phyloP scores from a whole-genome alignment of 1,140 invertebrate genomes.

The Wasmannia auropunctata region DNA sequence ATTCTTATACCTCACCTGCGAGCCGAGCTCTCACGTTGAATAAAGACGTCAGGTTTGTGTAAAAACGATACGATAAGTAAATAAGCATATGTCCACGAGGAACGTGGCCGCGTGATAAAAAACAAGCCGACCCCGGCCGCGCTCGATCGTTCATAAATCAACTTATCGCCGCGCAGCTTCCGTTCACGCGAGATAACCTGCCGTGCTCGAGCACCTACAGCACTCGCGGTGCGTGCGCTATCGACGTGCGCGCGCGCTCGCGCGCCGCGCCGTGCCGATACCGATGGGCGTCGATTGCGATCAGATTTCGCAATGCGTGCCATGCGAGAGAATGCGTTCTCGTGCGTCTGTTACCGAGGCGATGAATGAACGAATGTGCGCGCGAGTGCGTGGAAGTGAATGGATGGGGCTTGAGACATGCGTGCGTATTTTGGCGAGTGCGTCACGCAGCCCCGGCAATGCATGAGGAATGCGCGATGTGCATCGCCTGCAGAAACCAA shows the following conservation, averaged over 20 bases:
- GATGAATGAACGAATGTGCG: slow-evolving; percentile 33
- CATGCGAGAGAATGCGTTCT: neutral
- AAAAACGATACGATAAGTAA: slow-evolving; percentile 37
- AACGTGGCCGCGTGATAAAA: slow-evolving; percentile 13
- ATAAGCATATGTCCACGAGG: slow-evolving; percentile 19
- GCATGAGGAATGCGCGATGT: slow-evolving; percentile 46
- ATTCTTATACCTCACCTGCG: neutral
- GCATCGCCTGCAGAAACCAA: slow-evolving; percentile 46
- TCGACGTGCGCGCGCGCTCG: too few relatives aligned
- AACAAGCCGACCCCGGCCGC: neutral
- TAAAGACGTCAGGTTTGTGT: slow-evolving; percentile 18
- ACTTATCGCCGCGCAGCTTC: slow-evolving; percentile 44
- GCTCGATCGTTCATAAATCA: slow-evolving; percentile 42
- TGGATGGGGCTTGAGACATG: neutral
- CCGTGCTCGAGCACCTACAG: neutral
- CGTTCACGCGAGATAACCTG: neutral
- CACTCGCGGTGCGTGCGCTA: slow-evolving; percentile 8
- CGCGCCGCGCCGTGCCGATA: too few relatives aligned
- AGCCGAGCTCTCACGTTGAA: neutral
- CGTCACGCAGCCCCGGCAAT: slow-evolving; percentile 36
- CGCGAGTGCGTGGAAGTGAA: slow-evolving; percentile 25
- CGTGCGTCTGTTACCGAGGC: neutral
- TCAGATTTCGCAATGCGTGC: neutral
- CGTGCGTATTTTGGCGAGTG: slow-evolving; percentile 50
- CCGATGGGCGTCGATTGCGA: slow-evolving; percentile 1